Evolutionary conservation across 2,113 vertebrate species (phyloP).

Genomic region (Aptenodytes forsteri): DNA sequence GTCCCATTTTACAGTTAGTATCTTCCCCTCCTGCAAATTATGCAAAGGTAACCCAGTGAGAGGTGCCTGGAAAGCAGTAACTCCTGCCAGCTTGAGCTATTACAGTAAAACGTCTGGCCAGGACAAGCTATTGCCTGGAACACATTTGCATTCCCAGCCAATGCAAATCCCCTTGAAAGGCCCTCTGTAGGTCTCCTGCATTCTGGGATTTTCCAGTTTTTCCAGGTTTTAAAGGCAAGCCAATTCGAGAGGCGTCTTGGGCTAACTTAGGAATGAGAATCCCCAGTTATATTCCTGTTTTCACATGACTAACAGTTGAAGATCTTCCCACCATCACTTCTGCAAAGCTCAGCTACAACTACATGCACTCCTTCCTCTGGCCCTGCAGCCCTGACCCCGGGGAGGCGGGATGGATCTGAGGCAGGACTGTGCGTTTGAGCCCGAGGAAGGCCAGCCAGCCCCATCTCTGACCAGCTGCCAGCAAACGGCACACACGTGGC

Average conservation of each 20-base stretch:
- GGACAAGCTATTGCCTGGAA: background rate
- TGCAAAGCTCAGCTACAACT: background rate
- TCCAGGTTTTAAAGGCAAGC: background rate
- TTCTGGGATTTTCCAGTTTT: background rate
- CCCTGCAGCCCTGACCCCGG: accelerated
- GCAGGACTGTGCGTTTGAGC: accelerated
- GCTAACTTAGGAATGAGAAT: background rate
- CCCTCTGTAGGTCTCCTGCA: background rate
- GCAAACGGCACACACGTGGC: background rate
- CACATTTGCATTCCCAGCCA: background rate
- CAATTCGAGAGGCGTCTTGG: background rate
- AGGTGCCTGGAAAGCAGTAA: background rate
- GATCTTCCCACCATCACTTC: background rate
- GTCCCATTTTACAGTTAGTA: background rate
- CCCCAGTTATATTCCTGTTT: background rate
- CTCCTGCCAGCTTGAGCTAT: background rate
- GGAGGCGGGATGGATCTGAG: background rate
- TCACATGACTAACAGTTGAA: background rate
- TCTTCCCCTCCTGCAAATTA: background rate
- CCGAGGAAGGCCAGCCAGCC: background rate
- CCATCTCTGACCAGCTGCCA: background rate
- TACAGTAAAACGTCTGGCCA: background rate
- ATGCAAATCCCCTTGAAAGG: background rate
- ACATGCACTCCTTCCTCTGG: background rate
- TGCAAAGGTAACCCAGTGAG: background rate